phyloP scores from a whole-genome alignment of 2,888 invertebrate species.

The Heliconius aoede region DNA sequence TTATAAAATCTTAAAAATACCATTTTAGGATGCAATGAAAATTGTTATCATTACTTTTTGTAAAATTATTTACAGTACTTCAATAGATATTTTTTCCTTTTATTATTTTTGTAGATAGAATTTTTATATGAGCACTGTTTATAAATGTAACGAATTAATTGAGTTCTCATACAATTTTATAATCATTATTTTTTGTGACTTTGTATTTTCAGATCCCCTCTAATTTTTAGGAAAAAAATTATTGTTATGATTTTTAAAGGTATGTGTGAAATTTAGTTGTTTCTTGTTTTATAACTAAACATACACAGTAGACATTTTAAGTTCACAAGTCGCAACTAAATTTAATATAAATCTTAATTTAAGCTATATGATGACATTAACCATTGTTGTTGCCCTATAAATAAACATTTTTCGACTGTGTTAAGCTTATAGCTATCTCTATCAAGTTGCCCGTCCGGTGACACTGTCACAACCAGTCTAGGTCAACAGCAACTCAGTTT shows the following conservation, averaged over 20 bases:
- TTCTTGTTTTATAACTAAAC: not conserved
- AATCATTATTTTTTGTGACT: not conserved
- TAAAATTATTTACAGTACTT: not conserved
- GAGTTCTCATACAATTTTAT: not conserved
- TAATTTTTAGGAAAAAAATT: not conserved
- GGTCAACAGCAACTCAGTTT: no score
- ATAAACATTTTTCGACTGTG: not conserved
- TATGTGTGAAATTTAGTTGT: not conserved
- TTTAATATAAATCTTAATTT: not conserved
- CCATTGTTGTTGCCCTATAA: not conserved
- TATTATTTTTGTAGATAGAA: not conserved
- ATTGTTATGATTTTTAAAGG: not conserved
- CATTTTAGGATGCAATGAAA: not conserved
- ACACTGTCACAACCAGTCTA: no score
- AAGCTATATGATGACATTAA: not conserved
- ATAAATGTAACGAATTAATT: not conserved
- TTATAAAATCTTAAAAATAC: conserved; percentile 10
- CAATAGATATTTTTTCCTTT: not conserved
- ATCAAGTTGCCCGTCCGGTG: no score
- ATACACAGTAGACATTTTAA: not conserved
- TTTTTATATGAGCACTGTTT: not conserved
- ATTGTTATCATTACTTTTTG: not conserved
- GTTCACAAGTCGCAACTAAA: not conserved
- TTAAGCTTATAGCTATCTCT: no score
- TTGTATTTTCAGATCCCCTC: not conserved